Evolutionary conservation across 2,113 vertebrate genomes (phyloP).

Genomic region (Notothenia rossii): DNA sequence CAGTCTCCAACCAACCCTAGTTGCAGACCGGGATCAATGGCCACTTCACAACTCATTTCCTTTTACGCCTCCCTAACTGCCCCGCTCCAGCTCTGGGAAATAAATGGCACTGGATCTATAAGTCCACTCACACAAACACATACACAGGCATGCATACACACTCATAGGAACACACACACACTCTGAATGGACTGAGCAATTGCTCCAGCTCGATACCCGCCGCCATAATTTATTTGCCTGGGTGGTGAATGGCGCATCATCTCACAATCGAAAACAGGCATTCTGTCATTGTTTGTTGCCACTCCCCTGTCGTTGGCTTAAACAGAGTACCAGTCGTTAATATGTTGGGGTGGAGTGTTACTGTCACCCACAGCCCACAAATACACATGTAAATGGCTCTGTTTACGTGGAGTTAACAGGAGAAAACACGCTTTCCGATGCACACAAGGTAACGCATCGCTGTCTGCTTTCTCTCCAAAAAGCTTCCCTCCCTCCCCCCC

Average conservation of each 20-base stretch:
- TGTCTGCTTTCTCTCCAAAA: conserved; percentile 60
- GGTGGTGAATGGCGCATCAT: conserved; percentile 66
- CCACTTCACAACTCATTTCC: conserved; percentile 87
- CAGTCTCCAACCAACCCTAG: conserved; percentile 58
- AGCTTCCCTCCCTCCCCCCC: neutral
- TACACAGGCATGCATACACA: conserved; percentile 28
- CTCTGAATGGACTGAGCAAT: conserved; percentile 57
- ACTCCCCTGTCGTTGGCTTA: conserved; percentile 74
- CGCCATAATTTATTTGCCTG: conserved; percentile 75
- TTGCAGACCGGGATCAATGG: conserved; percentile 82
- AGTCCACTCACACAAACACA: conserved; percentile 68
- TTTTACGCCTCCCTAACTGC: conserved; percentile 85
- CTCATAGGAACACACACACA: conserved; percentile 6
- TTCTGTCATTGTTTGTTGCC: conserved; percentile 83
- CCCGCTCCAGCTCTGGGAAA: conserved; percentile 78
- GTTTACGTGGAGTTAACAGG: conserved; percentile 66
- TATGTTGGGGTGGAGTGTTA: conserved; percentile 59
- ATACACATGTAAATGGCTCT: conserved; percentile 59
- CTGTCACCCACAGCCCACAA: conserved; percentile 66
- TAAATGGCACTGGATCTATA: conserved; percentile 84
- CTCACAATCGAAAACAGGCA: conserved; percentile 75
- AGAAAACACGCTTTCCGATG: conserved; percentile 4
- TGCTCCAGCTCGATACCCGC: conserved; percentile 73
- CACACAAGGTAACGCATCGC: conserved; percentile 54
- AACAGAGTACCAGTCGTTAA: conserved; percentile 73